Evolutionary conservation across 2,113 vertebrate genomes (phyloP).

Genomic region (Leptocoma aspasia): DNA sequence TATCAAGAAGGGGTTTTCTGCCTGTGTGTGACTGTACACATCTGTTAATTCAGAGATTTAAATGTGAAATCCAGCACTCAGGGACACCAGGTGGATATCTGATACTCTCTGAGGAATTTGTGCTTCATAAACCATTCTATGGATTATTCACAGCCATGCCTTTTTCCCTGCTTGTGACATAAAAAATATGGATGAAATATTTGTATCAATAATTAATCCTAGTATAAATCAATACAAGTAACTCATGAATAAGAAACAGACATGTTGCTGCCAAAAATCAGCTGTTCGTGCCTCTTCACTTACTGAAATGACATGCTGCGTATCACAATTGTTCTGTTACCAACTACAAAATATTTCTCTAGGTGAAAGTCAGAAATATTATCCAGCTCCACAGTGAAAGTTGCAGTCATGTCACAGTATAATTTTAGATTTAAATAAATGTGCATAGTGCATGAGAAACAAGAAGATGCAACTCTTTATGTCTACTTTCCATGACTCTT

Average conservation of each 20-base stretch:
- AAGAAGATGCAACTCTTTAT: neutral
- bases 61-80: constrained; percentile 31
- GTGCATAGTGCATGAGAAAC: neutral
- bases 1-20: neutral
- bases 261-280: neutral
- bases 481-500: neutral
- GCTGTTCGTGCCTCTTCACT: neutral
- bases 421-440: neutral
- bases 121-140: constrained; percentile 17
- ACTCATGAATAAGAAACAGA: constrained; percentile 22
- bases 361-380: neutral
- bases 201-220: constrained; percentile 19
- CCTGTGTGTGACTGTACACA: neutral
- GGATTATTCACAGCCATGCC: neutral
- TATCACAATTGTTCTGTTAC: neutral
- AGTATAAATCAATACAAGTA: constrained; percentile 10
- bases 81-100: constrained; percentile 31
- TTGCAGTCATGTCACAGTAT: neutral
- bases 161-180: neutral
- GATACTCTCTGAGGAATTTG: constrained; percentile 1
- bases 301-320: neutral
- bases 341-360: neutral
- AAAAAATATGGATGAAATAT: constrained; percentile 26
- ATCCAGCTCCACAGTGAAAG: neutral
- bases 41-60: constrained; percentile 37